phyloP scores from a whole-genome alignment of 2,113 vertebrate genomes.

The Urocynchramus pylzowi region DNA sequence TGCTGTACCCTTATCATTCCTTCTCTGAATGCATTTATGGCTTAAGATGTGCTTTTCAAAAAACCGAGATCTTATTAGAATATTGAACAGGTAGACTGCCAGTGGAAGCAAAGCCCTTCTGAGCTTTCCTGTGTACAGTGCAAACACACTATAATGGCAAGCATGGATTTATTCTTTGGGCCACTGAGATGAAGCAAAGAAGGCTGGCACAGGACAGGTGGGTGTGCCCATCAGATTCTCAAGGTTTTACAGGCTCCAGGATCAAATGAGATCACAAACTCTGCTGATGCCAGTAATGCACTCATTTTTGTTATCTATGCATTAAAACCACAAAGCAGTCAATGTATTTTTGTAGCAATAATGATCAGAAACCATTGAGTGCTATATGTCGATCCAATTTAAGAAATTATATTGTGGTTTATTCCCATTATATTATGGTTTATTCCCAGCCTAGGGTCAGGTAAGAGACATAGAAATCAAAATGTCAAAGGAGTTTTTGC shows the following conservation, averaged over 20 bases:
- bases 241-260: not conserved
- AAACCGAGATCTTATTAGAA: not conserved
- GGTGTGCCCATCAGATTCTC: not conserved
- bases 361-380: not conserved
- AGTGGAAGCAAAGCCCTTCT: not conserved
- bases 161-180: not conserved
- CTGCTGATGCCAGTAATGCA: not conserved
- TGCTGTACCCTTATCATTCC: not conserved
- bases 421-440: not conserved
- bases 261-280: not conserved
- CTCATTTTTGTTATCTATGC: not conserved
- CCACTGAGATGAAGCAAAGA: not conserved
- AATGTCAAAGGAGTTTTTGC: not conserved
- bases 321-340: not conserved
- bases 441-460: not conserved
- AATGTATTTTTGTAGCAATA: not conserved
- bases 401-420: not conserved
- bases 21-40: not conserved
- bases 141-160: not conserved
- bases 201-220: not conserved
- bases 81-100: not conserved
- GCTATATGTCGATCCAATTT: not conserved
- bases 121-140: not conserved
- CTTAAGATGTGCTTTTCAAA: not conserved
- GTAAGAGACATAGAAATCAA: not conserved